phyloP scores from a whole-genome alignment of 2,113 vertebrate species.

The Perccottus glenii region DNA sequence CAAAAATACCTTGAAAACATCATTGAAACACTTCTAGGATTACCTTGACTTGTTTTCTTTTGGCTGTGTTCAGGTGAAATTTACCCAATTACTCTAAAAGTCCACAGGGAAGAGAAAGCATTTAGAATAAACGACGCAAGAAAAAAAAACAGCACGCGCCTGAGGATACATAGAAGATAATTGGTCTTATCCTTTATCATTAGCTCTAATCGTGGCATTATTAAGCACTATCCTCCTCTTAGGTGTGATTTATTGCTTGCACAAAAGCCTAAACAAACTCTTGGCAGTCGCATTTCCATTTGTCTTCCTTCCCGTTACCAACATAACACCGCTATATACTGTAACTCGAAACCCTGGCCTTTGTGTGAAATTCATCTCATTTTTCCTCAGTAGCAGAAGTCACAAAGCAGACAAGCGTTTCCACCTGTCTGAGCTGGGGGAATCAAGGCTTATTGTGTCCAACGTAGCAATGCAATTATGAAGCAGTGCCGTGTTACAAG shows the following conservation, averaged over 20 bases:
- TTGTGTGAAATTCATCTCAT: constrained; percentile 7
- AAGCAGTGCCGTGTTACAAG: constrained; percentile 65
- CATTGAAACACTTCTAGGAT: constrained; percentile 6
- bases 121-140: constrained; percentile 10
- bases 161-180: constrained; percentile 26
- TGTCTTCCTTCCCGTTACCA: neutral
- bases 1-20: constrained; percentile 16
- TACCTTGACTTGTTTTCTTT: neutral
- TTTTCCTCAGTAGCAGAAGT: constrained; percentile 11
- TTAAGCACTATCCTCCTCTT: constrained; percentile 18
- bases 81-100: constrained; percentile 19
- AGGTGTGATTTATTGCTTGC: constrained; percentile 14
- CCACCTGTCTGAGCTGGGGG: constrained; percentile 1
- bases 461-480: constrained; percentile 69
- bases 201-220: constrained; percentile 32
- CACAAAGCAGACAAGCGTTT: constrained; percentile 27
- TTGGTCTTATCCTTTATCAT: constrained; percentile 27
- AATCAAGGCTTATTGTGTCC: constrained; percentile 46
- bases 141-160: constrained; percentile 15
- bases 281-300: neutral
- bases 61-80: neutral
- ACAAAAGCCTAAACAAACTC: constrained; percentile 2
- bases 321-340: neutral
- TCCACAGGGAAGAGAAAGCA: neutral
- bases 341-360: neutral